Evolutionary conservation across 2,888 invertebrate species (phyloP).

Genomic region (Meiosimyza platycephala): DNA sequence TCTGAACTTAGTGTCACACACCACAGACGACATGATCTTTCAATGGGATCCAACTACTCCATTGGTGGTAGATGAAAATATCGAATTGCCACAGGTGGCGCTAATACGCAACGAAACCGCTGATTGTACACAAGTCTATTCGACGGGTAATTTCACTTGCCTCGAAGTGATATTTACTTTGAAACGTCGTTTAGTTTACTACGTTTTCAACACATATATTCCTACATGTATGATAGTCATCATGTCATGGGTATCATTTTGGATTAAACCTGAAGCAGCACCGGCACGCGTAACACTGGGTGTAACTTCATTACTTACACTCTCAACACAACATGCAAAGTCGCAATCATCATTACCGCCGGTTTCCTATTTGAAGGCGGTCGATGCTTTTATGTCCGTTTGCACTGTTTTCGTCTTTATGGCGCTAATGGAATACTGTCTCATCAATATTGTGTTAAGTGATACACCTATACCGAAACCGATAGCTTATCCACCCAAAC

Average conservation of each 20-base stretch:
- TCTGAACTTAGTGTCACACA: slow-evolving; percentile 79
- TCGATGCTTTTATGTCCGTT: slow-evolving; percentile 93
- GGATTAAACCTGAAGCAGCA: slow-evolving; percentile 95
- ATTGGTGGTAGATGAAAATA: slow-evolving; percentile 86
- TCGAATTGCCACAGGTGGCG: slow-evolving; percentile 89
- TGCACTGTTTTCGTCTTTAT: slow-evolving; percentile 93
- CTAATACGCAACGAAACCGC: slow-evolving; percentile 87
- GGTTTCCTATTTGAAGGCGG: slow-evolving; percentile 92
- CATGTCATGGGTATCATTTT: slow-evolving; percentile 97
- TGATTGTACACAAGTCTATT: slow-evolving; percentile 84
- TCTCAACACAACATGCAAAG: slow-evolving; percentile 93
- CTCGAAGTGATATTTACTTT: slow-evolving; percentile 90
- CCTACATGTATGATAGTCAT: slow-evolving; percentile 95
- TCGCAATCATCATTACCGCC: slow-evolving; percentile 93
- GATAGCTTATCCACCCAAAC: slow-evolving; percentile 63
- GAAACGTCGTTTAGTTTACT: slow-evolving; percentile 89
- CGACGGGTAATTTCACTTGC: slow-evolving; percentile 85
- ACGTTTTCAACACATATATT: slow-evolving; percentile 92
- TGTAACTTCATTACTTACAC: slow-evolving; percentile 87
- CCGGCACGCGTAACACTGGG: slow-evolving; percentile 93
- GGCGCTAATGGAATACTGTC: slow-evolving; percentile 93
- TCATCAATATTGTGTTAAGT: slow-evolving; percentile 77
- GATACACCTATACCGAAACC: slow-evolving; percentile 67
- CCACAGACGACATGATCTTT: slow-evolving; percentile 88
- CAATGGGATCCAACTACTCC: slow-evolving; percentile 91